Evolutionary conservation across 1,140 invertebrate species (phyloP).

Genomic region (Cydia pomonella): DNA sequence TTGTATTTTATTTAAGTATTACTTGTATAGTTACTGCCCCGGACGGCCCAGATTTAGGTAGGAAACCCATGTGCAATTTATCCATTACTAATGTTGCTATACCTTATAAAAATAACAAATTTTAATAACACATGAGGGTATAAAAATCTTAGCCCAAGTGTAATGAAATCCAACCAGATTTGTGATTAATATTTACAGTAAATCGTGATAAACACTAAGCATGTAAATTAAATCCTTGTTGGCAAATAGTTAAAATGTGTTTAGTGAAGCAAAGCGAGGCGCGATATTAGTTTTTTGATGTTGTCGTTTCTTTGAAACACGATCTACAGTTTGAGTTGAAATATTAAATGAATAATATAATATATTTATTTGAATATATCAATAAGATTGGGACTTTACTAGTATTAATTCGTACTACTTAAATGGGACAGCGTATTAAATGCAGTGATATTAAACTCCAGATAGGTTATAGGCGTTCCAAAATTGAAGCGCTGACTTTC

Average conservation of each 20-base stretch:
- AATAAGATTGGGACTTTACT: not conserved
- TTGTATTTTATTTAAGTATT: too few relatives aligned
- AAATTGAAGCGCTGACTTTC: too few relatives aligned
- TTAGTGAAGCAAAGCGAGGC: conserved; percentile 30
- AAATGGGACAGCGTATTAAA: not conserved
- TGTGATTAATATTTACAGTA: conserved; percentile 9
- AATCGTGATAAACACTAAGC: conserved; percentile 20
- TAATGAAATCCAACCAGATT: not conserved
- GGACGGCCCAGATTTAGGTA: too few relatives aligned
- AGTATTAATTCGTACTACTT: not conserved
- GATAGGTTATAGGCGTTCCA: too few relatives aligned
- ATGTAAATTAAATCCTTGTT: conserved; percentile 26
- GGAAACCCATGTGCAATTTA: too few relatives aligned
- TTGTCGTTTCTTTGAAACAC: not conserved
- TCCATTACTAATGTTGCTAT: too few relatives aligned
- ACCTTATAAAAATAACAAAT: not conserved
- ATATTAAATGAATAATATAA: too few relatives aligned
- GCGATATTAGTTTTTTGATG: conserved; percentile 8
- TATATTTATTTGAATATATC: not conserved
- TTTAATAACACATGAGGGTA: not conserved
- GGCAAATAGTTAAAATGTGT: conserved; percentile 19
- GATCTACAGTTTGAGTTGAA: not conserved
- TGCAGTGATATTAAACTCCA: too few relatives aligned
- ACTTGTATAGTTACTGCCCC: too few relatives aligned
- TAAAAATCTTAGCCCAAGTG: not conserved